Conservation (phyloP, 1,140 invertebrate species). For the Drosophila sechellia region DNA sequence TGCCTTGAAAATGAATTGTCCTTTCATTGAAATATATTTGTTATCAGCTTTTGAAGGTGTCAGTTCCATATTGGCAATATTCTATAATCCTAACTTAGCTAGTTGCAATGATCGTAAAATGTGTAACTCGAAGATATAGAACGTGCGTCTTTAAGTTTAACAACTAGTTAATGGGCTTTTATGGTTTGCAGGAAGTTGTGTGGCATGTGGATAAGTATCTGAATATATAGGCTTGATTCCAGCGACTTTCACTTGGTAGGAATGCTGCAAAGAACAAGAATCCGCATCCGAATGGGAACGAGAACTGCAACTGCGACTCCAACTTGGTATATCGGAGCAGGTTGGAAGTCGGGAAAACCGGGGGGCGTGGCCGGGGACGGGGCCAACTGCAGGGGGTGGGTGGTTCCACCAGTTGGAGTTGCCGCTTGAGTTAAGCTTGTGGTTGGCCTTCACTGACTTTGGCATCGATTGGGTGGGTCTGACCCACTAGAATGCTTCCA, state of each 20-base stretch:
- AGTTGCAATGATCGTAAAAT: too few species aligned
- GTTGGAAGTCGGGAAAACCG: background rate
- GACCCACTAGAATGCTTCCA: constrained; percentile 24
- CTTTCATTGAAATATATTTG: background rate
- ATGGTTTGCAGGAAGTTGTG: background rate
- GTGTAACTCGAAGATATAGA: too few species aligned
- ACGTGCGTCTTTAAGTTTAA: too few species aligned
- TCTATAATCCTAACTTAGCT: too few species aligned
- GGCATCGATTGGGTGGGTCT: constrained; percentile 35
- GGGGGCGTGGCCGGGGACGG: constrained; percentile 1
- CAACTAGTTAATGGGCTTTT: too few species aligned
- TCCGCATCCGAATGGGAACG: constrained; percentile 28
- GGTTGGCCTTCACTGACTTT: constrained; percentile 37
- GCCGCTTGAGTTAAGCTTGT: constrained; percentile 39
- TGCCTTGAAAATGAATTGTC: background rate
- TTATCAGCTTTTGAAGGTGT: background rate
- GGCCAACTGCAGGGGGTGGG: constrained; percentile 5
- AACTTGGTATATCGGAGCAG: constrained; percentile 4
- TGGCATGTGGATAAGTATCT: too few species aligned
- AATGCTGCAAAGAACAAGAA: constrained; percentile 50
- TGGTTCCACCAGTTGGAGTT: constrained; percentile 33
- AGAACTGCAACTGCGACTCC: constrained; percentile 16
- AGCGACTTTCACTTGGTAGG: constrained; percentile 66
- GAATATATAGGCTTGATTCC: constrained; percentile 50
- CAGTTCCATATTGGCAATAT: background rate